phyloP scores from a whole-genome alignment of 2,888 invertebrate species.

The Panzeria rudis region DNA sequence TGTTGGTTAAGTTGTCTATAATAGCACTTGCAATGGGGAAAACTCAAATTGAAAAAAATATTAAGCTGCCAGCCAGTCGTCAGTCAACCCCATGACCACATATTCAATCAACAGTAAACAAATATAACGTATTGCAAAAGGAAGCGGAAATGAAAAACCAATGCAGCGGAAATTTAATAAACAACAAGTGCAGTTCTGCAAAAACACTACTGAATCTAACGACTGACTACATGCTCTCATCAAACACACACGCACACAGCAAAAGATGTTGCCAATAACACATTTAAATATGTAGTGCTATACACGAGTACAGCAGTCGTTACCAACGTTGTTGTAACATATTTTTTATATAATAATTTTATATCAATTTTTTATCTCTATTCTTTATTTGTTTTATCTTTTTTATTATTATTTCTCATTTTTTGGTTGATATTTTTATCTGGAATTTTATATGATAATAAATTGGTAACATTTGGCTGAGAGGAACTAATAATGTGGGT shows the following conservation, averaged over 20 bases:
- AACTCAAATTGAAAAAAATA: conserved; percentile 14
- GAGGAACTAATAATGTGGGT: conserved; percentile 31
- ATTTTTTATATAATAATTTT: conserved; percentile 1
- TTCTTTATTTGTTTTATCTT: neutral
- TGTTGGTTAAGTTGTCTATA: neutral
- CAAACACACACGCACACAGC: neutral
- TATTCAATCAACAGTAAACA: conserved; percentile 56
- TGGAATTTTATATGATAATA: conserved; percentile 9
- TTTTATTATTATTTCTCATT: neutral
- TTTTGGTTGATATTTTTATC: neutral
- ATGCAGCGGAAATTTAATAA: conserved; percentile 68
- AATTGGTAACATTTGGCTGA: conserved; percentile 48
- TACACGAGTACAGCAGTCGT: neutral
- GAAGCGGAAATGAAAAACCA: conserved; percentile 64
- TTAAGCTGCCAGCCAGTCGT: neutral
- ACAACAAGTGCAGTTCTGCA: conserved; percentile 44
- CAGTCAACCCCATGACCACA: conserved; percentile 29
- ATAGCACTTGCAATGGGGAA: neutral
- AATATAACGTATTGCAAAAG: conserved; percentile 56
- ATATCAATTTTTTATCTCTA: neutral
- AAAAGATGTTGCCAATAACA: conserved; percentile 9
- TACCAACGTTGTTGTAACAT: neutral
- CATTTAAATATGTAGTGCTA: neutral
- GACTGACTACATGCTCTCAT: neutral
- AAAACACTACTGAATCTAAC: conserved; percentile 12